phyloP scores from a whole-genome alignment of 1,140 invertebrate genomes.

The Venturia canescens region DNA sequence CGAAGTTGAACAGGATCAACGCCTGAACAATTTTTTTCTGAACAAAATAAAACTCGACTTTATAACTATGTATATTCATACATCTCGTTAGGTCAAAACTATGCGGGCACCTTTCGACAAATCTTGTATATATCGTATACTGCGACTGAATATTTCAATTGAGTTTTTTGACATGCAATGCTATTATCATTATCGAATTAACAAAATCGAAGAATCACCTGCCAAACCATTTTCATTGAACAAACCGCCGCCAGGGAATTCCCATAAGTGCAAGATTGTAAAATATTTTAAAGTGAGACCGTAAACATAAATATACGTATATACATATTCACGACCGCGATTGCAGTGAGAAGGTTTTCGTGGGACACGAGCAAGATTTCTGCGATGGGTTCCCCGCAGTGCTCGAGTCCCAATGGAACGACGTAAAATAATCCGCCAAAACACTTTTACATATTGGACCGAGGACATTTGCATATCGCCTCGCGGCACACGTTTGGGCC shows the following conservation, averaged over 20 bases:
- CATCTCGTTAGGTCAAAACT: too few species aligned
- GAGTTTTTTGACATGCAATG: too few species aligned
- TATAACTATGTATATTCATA: neutral
- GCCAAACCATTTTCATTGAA: too few species aligned
- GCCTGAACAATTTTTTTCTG: neutral
- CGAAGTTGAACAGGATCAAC: neutral
- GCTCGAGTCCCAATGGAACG: constrained; percentile 40
- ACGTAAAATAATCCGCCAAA: constrained; percentile 55
- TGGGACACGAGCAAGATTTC: constrained; percentile 6
- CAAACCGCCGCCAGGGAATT: too few species aligned
- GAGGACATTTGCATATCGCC: constrained; percentile 54
- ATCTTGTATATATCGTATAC: too few species aligned
- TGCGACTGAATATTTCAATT: too few species aligned
- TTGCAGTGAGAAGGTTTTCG: neutral
- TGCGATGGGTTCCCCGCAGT: constrained; percentile 1
- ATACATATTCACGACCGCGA: too few species aligned
- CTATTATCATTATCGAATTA: too few species aligned
- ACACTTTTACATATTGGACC: constrained; percentile 58
- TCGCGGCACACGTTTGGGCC: constrained; percentile 45
- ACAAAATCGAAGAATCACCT: too few species aligned
- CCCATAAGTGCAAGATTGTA: too few species aligned
- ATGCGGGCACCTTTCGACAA: too few species aligned
- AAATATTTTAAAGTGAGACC: too few species aligned
- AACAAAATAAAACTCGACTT: neutral
- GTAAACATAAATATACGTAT: neutral